Base-by-base conservation (phyloP, 2,113 vertebrate species). In the Erythrolamprus reginae region DNA sequence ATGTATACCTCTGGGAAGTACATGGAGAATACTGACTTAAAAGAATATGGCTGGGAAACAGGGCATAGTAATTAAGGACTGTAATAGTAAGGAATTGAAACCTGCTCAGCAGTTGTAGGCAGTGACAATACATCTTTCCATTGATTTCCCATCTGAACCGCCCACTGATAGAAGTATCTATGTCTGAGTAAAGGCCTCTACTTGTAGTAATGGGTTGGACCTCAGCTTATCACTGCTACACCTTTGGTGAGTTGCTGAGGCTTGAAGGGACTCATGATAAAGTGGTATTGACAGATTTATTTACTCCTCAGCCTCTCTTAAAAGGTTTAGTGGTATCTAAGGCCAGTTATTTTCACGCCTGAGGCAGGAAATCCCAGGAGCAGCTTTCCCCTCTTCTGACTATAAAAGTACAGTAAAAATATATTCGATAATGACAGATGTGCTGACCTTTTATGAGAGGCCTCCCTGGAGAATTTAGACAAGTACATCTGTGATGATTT, bases 371-470 rank as follows among this genome's bases (percentile, higher is more conserved):
- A 33, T 52, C 84, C 48, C 84, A 85, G 3, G 19, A 51, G 26
- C 84, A 85, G 24, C 15, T 85, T n/a, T 85, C n/a, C 48, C n/a
- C 48, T 85, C 50, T 2, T 15, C 84, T 85, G 84, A n/a, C 26
- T n/a, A 51, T 85, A 85, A 51, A 51, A 85, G 50, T 85, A 85
- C 84, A 85, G 84, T 48, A 85, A 85, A 85, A n/a, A 84, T 85
- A 51, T 85, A 50, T 85, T 85, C 26, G 52, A 21, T n/a, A 51
- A 19, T 19, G 48, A 85, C 48, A 48, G 48, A 51, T 85, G 17
- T 52, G 45, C 50, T 85, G 24, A 28, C 50, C 48, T 85, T 85
- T 51, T 50, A 85, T 52, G 48, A 51, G n/a, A 52, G 26, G n/a
- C 48, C 50, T 85, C 24, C 84, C 28, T 85, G 53, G 86, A 56